These are phyloP conservation scores for Dryoscopus gambensis DNA, from an alignment of 2,113 vertebrate species.

Conservation along the genomic window DNA sequence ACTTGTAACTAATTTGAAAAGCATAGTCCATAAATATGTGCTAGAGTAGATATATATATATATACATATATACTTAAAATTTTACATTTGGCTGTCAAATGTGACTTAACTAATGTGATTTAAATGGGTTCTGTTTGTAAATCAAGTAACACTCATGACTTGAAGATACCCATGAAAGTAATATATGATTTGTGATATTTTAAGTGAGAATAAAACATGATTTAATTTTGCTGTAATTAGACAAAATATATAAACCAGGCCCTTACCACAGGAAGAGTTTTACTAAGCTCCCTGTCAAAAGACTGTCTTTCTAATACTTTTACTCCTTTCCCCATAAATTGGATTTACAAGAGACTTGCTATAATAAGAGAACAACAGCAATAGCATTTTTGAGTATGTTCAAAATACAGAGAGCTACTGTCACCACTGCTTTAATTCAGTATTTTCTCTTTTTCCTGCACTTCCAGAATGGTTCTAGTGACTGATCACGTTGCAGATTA, in stretches of 20 bases:
- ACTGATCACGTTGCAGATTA: conserved; percentile 25
- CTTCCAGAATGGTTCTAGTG: neutral
- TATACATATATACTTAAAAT: neutral
- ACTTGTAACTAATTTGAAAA: neutral
- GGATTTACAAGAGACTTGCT: neutral
- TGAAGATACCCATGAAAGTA: neutral
- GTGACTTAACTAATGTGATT: neutral
- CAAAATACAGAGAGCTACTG: neutral
- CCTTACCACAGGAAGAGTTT: neutral
- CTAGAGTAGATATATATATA: neutral
- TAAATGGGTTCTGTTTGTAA: neutral
- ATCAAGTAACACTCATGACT: neutral
- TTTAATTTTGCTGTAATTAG: neutral
- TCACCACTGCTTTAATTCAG: neutral
- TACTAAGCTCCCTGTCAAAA: neutral
- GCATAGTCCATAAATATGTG: neutral
- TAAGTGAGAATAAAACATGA: neutral
- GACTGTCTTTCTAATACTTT: neutral
- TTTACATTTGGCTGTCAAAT: neutral
- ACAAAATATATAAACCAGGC: neutral
- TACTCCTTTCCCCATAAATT: neutral
- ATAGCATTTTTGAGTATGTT: neutral
- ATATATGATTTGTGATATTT: neutral
- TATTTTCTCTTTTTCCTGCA: conserved; percentile 4
- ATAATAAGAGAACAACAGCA: neutral